Base-by-base conservation (phyloP, 2,888 invertebrate genomes). In the Coelopa pilipes region DNA sequence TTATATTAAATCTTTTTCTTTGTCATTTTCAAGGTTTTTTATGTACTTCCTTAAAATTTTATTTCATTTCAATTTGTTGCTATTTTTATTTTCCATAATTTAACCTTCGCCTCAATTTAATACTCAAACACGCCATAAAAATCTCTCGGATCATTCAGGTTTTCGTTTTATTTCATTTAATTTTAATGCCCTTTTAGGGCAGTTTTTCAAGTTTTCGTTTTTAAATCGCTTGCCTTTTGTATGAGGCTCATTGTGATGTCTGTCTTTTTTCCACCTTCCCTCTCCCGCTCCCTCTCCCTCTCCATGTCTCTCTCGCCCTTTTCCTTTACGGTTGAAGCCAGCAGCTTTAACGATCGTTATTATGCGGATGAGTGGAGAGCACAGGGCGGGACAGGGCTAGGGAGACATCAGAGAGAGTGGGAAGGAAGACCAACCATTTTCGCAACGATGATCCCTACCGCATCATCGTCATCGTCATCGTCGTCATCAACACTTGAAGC, bases 41-140 rank as follows among this genome's bases (percentile, higher is more conserved):
- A 34, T 34, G 34, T 34, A 7, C 2, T 34, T 34, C 7, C 7
- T 34, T 34, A 7, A 9, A 4, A 67, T 53, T 59, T 59, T 24
- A 46, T 59, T 59, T 69, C 17, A 19, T 21, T 15, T 66, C 45
- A 50, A n/a, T 47, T 34, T 50, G n/a, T 13, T 70, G 17, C 62
- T 45, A 5, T 74, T 70, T 46, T 60, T 63, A 49, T 63, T 53
- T 71, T 53, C 7, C n/a, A 55, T 47, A 55, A 53, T 68, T 74
- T 67, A 75, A 75, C 72, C 75, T 75, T 75, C 75, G 73, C 67
- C 70, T 75, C 59, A 73, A 70, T 73, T 70, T 66, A 70, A 73
- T 66, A 75, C 13, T 45, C 63, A 75, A 72, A 59, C 57, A 72
- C 59, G 70, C 50, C 66, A 63, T 53, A 71, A 50, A 62, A 71